Conservation (phyloP, 37 sponge, comb jelly and placozoan species). For the Hormiphora californensis region DNA sequence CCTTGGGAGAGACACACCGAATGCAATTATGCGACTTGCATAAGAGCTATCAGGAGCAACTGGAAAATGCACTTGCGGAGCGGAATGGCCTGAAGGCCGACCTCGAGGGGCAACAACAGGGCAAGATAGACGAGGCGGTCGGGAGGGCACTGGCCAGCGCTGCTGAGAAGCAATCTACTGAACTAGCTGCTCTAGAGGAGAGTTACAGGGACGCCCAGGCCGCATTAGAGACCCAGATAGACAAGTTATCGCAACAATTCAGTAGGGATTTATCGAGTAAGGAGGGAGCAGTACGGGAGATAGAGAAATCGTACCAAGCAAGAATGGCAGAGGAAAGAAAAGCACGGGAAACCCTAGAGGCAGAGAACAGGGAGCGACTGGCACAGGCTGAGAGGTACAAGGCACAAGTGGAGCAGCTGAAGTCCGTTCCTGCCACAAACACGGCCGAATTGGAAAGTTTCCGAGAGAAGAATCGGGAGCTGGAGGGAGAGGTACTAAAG, state of each 20-base stretch:
- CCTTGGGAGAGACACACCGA: neutral
- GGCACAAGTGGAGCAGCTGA: too few relatives aligned
- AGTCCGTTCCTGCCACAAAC: too few relatives aligned
- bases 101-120: neutral
- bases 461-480: neutral
- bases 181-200: neutral
- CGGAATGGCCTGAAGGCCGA: neutral
- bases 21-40: neutral
- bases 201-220: neutral
- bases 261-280: neutral
- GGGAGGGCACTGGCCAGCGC: neutral
- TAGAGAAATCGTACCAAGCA: constrained; percentile 13
- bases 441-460: too few relatives aligned
- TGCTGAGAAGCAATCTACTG: neutral
- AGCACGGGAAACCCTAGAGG: too few relatives aligned
- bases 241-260: neutral
- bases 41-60: constrained; percentile 19
- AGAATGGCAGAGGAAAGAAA: too few relatives aligned
- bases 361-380: too few relatives aligned
- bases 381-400: too few relatives aligned
- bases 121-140: neutral
- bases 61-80: neutral
- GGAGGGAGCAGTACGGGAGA: neutral
- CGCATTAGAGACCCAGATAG: neutral
- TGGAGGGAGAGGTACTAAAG: neutral